These are phyloP conservation scores for Agrotis puta DNA, from an alignment of 2,888 invertebrate genomes.

Conservation along the genomic window DNA sequence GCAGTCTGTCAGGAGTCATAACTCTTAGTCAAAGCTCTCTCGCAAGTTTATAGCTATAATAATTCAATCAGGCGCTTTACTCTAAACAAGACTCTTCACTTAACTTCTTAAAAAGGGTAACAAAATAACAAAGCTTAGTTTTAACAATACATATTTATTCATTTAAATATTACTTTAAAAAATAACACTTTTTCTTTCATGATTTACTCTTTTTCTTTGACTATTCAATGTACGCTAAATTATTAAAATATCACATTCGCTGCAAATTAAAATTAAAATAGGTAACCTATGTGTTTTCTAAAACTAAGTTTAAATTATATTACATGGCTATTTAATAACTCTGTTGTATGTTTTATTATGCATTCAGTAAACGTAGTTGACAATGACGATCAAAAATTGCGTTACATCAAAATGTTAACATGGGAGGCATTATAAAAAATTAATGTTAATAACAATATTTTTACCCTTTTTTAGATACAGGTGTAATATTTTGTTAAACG, in stretches of 20 bases:
- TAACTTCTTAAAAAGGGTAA: slow-evolving; percentile 5
- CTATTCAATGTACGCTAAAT: slow-evolving; percentile 19
- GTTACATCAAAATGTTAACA: too few species aligned
- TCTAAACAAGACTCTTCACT: neutral
- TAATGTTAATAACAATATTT: too few species aligned
- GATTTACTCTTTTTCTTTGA: slow-evolving; percentile 23
- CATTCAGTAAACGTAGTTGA: neutral
- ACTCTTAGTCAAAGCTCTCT: slow-evolving; percentile 22
- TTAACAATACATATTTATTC: slow-evolving; percentile 28
- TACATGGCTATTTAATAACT: slow-evolving; percentile 5
- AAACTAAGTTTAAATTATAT: slow-evolving; percentile 12
- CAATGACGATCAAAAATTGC: neutral
- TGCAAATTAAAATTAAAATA: slow-evolving; percentile 52
- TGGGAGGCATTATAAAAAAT: too few species aligned
- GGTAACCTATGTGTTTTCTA: slow-evolving; percentile 25
- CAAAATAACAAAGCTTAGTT: slow-evolving; percentile 16
- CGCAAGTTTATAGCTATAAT: slow-evolving; percentile 33
- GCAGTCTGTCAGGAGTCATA: slow-evolving; percentile 24
- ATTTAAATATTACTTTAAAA: slow-evolving; percentile 30
- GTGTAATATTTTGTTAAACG: too few species aligned
- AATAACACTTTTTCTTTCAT: slow-evolving; percentile 25
- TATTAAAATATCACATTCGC: slow-evolving; percentile 60
- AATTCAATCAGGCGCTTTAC: slow-evolving; percentile 46
- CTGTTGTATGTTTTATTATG: neutral
- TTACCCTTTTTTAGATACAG: too few species aligned